Base-by-base conservation (phyloP, 2,113 vertebrate genomes). In the Dendrocopos noguchii region DNA sequence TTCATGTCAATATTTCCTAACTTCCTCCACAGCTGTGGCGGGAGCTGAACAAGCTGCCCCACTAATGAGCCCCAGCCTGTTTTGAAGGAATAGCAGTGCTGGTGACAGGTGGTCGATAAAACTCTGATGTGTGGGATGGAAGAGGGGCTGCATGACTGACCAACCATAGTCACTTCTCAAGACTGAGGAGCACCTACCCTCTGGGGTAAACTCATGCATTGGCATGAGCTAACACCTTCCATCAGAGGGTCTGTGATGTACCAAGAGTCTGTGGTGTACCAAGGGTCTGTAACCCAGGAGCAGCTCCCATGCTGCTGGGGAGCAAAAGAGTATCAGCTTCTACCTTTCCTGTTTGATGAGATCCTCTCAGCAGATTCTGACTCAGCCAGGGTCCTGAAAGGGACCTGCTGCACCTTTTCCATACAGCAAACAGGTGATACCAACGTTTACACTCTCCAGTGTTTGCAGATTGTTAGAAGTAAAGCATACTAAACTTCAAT, bases 371-470 rank as follows among this genome's bases (percentile, higher is more conserved):
- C 36, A 22, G 47, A 7, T 20, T 44, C 56, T n/a, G 10, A 7
- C 53, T 56, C 72, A 24, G 36, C 27, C 7, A 0, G 3, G 3
- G 12, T 20, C 19, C 86, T 61, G 31, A 31, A 34, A 27, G 33
- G 1, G 4, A 77, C 29, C 27, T 57, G 12, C 34, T 66, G 17
- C 3, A 0, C n/a, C 2, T 0, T 22, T 22, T 33, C 33, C 5
- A 2, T 15, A 7, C 0, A 0, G 15, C 6, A 15, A 66, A 36
- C 17, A 28, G 21, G 28, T 12, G 39, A 63, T 8, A 57, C 29
- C 25, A 52, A 28, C 21, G 4, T 46, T 60, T 42, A 28, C 16
- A 12, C 14, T 47, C 25, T 7, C 15, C 20, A 6, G 16, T 5
- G 12, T 56, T 6, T 11, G 1, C 18, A 33, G 25, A 15, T 8